Percentiles rank a stretch among this genome's conserved stretches.
These are phyloP conservation scores for Drosophila rhopaloa DNA, from an alignment of 1,140 invertebrate species.

Conservation along the genomic window DNA sequence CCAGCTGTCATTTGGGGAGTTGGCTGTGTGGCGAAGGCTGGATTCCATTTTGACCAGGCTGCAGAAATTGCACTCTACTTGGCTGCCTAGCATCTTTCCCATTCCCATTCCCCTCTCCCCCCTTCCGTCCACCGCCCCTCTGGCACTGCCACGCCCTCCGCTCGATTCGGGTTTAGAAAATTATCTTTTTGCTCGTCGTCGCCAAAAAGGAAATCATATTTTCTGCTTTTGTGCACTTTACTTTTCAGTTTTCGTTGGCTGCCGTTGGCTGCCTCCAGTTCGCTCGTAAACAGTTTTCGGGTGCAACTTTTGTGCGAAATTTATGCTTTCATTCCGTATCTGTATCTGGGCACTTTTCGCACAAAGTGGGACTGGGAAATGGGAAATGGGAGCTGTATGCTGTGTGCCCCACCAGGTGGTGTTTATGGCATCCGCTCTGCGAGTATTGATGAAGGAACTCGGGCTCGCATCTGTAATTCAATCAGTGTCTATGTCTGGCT, in stretches of 20 bases:
- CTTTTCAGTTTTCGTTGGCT: slow-evolving; percentile 77
- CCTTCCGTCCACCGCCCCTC: slow-evolving; percentile 1
- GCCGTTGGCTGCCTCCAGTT: slow-evolving; percentile 36
- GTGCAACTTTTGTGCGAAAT: slow-evolving; percentile 84
- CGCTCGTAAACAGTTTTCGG: slow-evolving; percentile 80
- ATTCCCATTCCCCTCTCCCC: background rate
- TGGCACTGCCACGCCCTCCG: slow-evolving; percentile 39
- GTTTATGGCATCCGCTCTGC: slow-evolving; percentile 84
- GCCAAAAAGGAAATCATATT: slow-evolving; percentile 85
- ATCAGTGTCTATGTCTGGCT: slow-evolving; percentile 83
- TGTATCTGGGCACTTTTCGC: slow-evolving; percentile 78
- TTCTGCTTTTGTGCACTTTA: slow-evolving; percentile 84
- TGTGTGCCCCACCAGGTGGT: slow-evolving; percentile 71
- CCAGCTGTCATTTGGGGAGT: slow-evolving; percentile 62
- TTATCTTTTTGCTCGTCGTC: slow-evolving; percentile 84
- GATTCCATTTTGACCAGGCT: slow-evolving; percentile 76
- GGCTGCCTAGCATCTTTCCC: slow-evolving; percentile 50
- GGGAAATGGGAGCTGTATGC: slow-evolving; percentile 45
- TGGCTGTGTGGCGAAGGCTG: slow-evolving; percentile 8
- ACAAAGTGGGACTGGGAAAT: slow-evolving; percentile 47
- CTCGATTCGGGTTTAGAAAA: slow-evolving; percentile 77
- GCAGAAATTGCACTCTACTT: slow-evolving; percentile 78
- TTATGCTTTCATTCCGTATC: slow-evolving; percentile 71
- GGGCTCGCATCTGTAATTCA: slow-evolving; percentile 79
- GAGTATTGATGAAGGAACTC: slow-evolving; percentile 83